Base-by-base conservation (phyloP, 1,140 invertebrate species). In the Eurosta solidaginis region DNA sequence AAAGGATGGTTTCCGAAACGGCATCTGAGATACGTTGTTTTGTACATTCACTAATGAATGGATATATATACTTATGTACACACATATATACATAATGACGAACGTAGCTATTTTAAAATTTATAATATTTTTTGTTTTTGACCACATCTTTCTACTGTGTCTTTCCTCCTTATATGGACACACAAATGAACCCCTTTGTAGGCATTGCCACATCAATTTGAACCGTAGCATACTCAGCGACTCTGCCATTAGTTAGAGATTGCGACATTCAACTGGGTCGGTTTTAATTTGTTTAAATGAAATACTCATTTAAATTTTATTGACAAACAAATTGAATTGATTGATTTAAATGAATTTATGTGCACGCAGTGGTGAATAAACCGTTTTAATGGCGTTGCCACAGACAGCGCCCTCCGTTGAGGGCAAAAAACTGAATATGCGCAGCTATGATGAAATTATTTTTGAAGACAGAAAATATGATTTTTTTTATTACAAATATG, bases 281-380 rank as follows among this genome's bases (percentile, higher is more conserved):
- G 80, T 82, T 83, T 85, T 85, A 85, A 85, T 85, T 85, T 85
- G 84, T 85, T 85, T 85, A 85, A 85, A 85, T 85, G 82, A 85
- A 85, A 86, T 87, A 84, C 82, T 84, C 82, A 87, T 87, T 87
- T 83, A 84, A 76, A 83, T 80, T 83, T 87, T 87, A 87, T 87
- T 87, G 85, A 84, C 85, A 87, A 87, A 87, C 82, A 86, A 87
- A 87, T 87, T 87, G 85, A 87, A 85, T 87, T 87, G 85, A 87
- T 87, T 87, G 85, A 87, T 87, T 84, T 87, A 87, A 87, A 87
- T 87, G 85, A 86, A 87, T 87, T 87, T 87, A 87, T 79, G 79
- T 77, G 52, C 54, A 40, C 52, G 14, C 29, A 52, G 45, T 12
- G 22, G 22, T 47, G 73, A 74, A 42, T 68, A 68, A 68, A 68